Conservation (phyloP, 2,797 vertebrate genomes). For the Gastrophryne carolinensis region DNA sequence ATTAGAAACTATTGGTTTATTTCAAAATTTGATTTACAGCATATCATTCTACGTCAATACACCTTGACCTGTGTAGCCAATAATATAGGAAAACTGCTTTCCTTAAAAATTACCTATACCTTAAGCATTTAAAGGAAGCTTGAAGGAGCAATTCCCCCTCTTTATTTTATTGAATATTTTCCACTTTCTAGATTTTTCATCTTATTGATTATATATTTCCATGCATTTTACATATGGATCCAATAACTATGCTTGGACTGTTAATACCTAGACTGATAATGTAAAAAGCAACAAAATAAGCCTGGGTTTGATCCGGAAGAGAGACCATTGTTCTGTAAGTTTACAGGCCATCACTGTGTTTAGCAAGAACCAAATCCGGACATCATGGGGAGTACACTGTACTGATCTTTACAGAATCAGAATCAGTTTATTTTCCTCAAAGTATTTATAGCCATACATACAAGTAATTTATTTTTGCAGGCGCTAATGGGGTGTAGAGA, state of each 20-base stretch:
- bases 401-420: too few relatives aligned
- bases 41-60: conserved; percentile 3
- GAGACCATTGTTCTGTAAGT: too few relatives aligned
- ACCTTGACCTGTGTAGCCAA: conserved; percentile 10
- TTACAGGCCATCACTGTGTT: too few relatives aligned
- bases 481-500: too few relatives aligned
- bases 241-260: background rate
- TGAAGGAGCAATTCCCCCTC: conserved; percentile 12
- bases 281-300: too few relatives aligned
- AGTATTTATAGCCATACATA: too few relatives aligned
- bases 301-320: too few relatives aligned
- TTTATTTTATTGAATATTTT: background rate
- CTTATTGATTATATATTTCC: conserved; percentile 11
- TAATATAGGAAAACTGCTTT: conserved; percentile 15
- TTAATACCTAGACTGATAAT: too few relatives aligned
- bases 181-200: background rate
- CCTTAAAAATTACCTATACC: conserved; percentile 4
- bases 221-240: background rate
- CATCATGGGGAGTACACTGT: too few relatives aligned
- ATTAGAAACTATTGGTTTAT: background rate
- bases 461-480: too few relatives aligned
- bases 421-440: too few relatives aligned
- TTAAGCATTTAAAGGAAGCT: conserved; percentile 6
- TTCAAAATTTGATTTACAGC: conserved; percentile 3
- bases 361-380: too few relatives aligned